These are phyloP conservation scores for Toxotes jaculatrix DNA, from an alignment of 2,113 vertebrate species.

Conservation along the genomic window DNA sequence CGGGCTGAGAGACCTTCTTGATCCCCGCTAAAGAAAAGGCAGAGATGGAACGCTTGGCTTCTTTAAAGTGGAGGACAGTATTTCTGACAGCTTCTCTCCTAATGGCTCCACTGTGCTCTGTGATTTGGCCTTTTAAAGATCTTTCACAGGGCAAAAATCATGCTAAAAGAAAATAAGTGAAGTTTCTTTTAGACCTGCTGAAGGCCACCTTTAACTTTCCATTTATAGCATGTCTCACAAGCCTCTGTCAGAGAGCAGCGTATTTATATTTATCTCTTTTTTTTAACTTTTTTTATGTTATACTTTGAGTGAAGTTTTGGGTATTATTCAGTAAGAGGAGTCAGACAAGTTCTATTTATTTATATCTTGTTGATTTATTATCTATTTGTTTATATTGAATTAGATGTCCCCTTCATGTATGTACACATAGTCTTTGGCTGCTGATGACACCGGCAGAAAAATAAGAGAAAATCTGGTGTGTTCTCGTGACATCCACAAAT, in stretches of 20 bases:
- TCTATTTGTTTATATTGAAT: too few species aligned
- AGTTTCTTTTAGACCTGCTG: conserved; percentile 20
- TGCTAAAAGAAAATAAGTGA: conserved; percentile 32
- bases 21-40: conserved; percentile 26
- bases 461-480: too few species aligned
- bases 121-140: conserved; percentile 43
- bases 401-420: too few species aligned
- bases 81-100: conserved; percentile 39
- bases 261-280: background rate
- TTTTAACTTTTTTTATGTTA: background rate
- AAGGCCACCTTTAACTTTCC: conserved; percentile 29
- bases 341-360: too few species aligned
- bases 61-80: conserved; percentile 39
- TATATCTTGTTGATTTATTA: too few species aligned
- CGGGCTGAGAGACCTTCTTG: conserved; percentile 34
- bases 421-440: too few species aligned
- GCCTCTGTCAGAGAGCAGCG: background rate
- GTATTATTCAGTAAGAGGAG: too few species aligned
- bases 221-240: background rate
- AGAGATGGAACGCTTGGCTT: conserved; percentile 18
- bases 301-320: too few species aligned
- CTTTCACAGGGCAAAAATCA: conserved; percentile 37
- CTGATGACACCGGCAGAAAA: too few species aligned
- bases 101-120: conserved; percentile 31
- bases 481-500: too few species aligned